Percentiles rank a stretch among this genome's conserved stretches.
phyloP scores from a whole-genome alignment of 2,888 invertebrate genomes.

The Hartigia nigra region DNA sequence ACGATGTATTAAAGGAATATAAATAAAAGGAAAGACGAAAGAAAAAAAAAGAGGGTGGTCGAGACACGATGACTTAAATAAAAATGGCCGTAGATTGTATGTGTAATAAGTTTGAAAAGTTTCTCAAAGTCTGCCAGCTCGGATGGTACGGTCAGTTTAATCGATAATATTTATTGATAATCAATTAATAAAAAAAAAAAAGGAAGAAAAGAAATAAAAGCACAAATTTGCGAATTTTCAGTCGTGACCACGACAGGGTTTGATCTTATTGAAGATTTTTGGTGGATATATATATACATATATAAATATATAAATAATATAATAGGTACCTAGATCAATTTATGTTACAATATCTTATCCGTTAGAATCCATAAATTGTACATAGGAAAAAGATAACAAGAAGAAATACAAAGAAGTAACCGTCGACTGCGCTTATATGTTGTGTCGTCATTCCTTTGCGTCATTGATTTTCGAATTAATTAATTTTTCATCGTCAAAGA shows the following conservation, averaged over 20 bases:
- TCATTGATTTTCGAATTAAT: background rate
- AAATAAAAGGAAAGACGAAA: too few species aligned
- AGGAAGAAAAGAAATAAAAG: conserved; percentile 19
- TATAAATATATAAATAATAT: conserved; percentile 1
- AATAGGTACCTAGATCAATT: conserved; percentile 15
- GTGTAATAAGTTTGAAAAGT: background rate
- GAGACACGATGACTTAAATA: background rate
- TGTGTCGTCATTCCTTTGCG: background rate
- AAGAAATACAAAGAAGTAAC: background rate
- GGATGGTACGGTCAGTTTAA: background rate
- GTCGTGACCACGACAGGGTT: conserved; percentile 30
- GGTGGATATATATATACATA: conserved; percentile 26
- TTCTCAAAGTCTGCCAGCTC: background rate
- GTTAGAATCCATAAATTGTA: conserved; percentile 32
- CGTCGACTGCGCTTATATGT: background rate
- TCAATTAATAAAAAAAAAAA: conserved; percentile 16
- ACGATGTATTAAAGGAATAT: background rate
- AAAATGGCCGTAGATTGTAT: background rate
- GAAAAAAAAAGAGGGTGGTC: background rate
- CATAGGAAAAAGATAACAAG: conserved; percentile 18
- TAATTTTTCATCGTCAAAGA: background rate
- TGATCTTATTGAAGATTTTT: conserved; percentile 30
- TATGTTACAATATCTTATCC: conserved; percentile 29
- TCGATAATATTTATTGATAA: conserved; percentile 12
- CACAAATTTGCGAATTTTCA: conserved; percentile 9